Evolutionary conservation across 2,113 vertebrate species (phyloP).

Genomic region (Miniopterus natalensis): DNA sequence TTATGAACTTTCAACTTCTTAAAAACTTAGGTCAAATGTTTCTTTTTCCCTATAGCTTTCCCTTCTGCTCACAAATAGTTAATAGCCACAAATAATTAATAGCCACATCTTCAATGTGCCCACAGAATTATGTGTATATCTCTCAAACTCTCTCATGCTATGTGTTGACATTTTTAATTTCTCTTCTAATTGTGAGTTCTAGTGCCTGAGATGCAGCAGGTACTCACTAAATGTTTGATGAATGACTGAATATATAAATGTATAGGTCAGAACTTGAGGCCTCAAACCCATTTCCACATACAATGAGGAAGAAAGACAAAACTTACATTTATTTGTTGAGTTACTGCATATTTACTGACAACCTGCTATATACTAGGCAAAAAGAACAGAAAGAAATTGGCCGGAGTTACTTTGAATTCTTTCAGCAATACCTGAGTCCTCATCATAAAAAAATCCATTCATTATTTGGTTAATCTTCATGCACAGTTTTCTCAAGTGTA

Average conservation of each 20-base stretch:
- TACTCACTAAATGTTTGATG: not conserved
- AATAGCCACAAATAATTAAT: not conserved
- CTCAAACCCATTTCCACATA: conserved; percentile 47
- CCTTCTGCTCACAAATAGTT: not conserved
- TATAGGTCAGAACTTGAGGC: not conserved
- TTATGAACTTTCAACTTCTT: conserved; percentile 24
- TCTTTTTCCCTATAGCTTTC: not conserved
- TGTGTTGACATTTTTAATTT: not conserved
- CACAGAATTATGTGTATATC: not conserved
- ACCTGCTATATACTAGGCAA: conserved; percentile 7
- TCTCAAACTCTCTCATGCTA: conserved; percentile 1
- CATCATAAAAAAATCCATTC: conserved; percentile 3
- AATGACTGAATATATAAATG: conserved; percentile 19
- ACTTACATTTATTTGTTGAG: conserved; percentile 45
- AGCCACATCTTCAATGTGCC: not conserved
- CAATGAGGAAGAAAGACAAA: conserved; percentile 42
- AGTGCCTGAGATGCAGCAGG: not conserved
- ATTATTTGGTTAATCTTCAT: conserved; percentile 66
- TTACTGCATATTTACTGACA: conserved; percentile 59
- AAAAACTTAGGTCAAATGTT: conserved; percentile 10
- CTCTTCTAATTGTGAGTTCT: not conserved
- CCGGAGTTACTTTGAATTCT: conserved; percentile 39
- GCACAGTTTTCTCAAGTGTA: not conserved
- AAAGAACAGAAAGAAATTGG: conserved; percentile 42
- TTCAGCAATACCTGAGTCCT: conserved; percentile 22